Evolutionary conservation across 2,113 vertebrate genomes (phyloP).

Genomic region (Gobiocypris rarus): DNA sequence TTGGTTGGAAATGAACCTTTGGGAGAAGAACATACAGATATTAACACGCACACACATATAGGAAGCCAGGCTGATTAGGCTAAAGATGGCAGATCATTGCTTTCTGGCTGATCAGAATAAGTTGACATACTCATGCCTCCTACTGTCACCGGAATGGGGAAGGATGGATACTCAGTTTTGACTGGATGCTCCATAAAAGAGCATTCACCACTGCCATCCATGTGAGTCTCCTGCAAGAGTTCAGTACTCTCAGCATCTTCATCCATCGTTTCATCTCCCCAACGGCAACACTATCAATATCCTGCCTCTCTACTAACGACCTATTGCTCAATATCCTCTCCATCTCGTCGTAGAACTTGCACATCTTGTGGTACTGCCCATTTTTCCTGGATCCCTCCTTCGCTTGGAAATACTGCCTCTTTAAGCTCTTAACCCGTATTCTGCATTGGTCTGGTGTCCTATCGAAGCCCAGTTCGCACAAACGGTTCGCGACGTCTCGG

Average conservation of each 20-base stretch:
- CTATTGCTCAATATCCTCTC: slow-evolving; percentile 84
- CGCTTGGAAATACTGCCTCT: slow-evolving; percentile 82
- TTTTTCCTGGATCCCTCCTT: slow-evolving; percentile 83
- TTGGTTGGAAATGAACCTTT: slow-evolving; percentile 64
- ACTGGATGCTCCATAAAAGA: slow-evolving; percentile 82
- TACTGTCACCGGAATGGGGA: slow-evolving; percentile 83
- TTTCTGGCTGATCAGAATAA: neutral
- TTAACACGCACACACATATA: neutral
- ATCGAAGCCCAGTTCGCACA: slow-evolving; percentile 84
- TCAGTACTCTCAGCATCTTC: slow-evolving; percentile 78
- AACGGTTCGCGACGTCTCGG: slow-evolving; percentile 80
- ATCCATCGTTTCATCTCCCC: slow-evolving; percentile 77
- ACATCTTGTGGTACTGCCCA: slow-evolving; percentile 84
- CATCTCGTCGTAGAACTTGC: slow-evolving; percentile 86
- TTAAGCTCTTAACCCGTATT: slow-evolving; percentile 85
- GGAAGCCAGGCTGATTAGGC: neutral
- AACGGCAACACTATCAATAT: slow-evolving; percentile 71
- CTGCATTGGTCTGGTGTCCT: slow-evolving; percentile 85
- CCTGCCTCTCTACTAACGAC: slow-evolving; percentile 68
- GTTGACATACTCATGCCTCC: slow-evolving; percentile 74
- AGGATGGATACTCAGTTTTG: slow-evolving; percentile 84
- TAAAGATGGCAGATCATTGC: slow-evolving; percentile 17
- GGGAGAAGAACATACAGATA: slow-evolving; percentile 3
- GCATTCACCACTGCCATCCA: slow-evolving; percentile 80
- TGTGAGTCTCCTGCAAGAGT: slow-evolving; percentile 74